A percentile compares a stretch with the other conserved stretches of the same genome.
These are phyloP conservation scores for Apamea crenata DNA, from an alignment of 2,888 invertebrate genomes.

Conservation along the genomic window DNA sequence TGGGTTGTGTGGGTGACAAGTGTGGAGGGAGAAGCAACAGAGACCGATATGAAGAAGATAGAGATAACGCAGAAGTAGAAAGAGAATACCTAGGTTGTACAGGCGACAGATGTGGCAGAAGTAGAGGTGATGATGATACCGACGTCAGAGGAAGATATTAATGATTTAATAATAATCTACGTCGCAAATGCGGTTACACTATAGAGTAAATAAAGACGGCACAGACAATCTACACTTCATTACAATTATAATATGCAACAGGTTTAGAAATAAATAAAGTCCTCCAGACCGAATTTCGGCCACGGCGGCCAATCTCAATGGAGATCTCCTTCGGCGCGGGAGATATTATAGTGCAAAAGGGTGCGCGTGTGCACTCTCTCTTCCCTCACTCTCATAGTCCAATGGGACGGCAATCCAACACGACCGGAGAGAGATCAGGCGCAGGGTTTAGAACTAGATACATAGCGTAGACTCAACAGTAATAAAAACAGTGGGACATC, in stretches of 20 bases:
- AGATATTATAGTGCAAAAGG: too few species aligned
- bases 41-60: background rate
- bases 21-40: slow-evolving; percentile 2
- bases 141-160: background rate
- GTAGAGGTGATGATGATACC: background rate
- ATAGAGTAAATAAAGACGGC: background rate
- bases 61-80: background rate
- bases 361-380: too few species aligned
- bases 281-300: too few species aligned
- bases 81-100: slow-evolving; percentile 8
- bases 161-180: background rate
- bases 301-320: too few species aligned
- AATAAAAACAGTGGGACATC: too few species aligned
- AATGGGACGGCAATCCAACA: too few species aligned
- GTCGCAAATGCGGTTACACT: background rate
- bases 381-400: too few species aligned
- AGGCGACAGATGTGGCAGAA: slow-evolving; percentile 3
- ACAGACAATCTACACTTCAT: background rate
- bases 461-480: too few species aligned
- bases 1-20: slow-evolving; percentile 14
- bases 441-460: too few species aligned
- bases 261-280: background rate
- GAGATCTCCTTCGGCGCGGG: too few species aligned
- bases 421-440: too few species aligned
- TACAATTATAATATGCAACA: background rate